Percentiles rank a stretch among this genome's conserved stretches.
phyloP scores from a whole-genome alignment of 1,140 invertebrate species.

The Anastatus disparis region DNA sequence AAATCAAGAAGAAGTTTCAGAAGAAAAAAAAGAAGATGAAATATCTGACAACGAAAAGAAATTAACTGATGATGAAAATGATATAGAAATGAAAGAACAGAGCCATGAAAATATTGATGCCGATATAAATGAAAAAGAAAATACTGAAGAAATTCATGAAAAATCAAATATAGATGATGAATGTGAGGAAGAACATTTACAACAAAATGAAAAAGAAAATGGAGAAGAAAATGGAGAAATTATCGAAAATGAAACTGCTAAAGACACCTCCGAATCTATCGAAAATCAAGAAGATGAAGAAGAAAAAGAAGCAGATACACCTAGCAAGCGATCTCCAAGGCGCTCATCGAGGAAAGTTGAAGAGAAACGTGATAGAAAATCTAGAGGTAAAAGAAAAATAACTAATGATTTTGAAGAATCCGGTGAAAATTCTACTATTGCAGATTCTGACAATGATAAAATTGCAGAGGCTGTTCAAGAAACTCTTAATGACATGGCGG shows the following conservation, averaged over 20 bases:
- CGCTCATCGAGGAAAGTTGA: neutral
- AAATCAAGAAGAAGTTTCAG: neutral
- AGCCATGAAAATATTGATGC: neutral
- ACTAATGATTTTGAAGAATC: neutral
- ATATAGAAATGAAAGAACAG: neutral
- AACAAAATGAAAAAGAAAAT: neutral
- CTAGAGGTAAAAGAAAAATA: conserved; percentile 18
- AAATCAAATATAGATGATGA: neutral
- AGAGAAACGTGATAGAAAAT: neutral
- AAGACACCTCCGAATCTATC: neutral
- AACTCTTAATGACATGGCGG: conserved; percentile 34
- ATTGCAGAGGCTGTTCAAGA: conserved; percentile 34
- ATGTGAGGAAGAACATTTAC: neutral
- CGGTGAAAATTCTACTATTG: neutral
- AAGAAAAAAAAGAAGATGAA: neutral
- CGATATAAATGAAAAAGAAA: neutral
- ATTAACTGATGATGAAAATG: neutral
- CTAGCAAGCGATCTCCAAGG: neutral
- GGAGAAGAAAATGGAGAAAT: neutral
- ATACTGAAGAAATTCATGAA: no score
- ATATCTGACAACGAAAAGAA: neutral
- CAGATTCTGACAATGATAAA: conserved; percentile 11
- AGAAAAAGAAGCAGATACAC: neutral
- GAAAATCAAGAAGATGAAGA: neutral
- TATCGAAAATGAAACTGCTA: neutral